Evolutionary conservation across 2,797 vertebrate genomes (phyloP).

Genomic region (Glyptemys insculpta): DNA sequence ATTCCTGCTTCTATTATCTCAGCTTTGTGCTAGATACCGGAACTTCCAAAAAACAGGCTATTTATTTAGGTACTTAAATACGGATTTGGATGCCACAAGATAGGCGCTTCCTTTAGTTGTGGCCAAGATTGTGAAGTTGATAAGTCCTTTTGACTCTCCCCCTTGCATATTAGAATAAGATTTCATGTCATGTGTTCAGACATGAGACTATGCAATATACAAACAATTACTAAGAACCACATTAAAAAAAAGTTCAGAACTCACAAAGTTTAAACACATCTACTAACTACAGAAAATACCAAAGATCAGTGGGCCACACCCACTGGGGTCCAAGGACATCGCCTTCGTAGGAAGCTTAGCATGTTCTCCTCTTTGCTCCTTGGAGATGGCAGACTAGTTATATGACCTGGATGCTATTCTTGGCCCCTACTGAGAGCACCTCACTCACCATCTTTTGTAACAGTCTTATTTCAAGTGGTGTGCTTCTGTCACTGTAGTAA

Average conservation of each 20-base stretch:
- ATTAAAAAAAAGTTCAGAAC: background rate
- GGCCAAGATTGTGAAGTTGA: background rate
- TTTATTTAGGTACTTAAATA: background rate
- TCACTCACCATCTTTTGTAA: background rate
- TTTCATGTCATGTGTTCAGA: background rate
- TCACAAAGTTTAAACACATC: background rate
- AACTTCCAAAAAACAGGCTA: background rate
- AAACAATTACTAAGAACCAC: background rate
- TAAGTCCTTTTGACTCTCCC: background rate
- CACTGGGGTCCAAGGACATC: background rate
- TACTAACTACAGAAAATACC: background rate
- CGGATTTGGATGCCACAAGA: background rate
- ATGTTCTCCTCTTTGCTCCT: background rate
- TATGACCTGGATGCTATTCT: background rate
- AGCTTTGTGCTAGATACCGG: background rate
- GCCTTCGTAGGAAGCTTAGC: background rate
- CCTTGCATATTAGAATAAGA: background rate
- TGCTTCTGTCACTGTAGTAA: too few species aligned
- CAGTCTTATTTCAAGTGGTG: background rate
- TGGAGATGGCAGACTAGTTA: background rate
- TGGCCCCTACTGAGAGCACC: background rate
- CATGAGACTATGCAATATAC: too few species aligned
- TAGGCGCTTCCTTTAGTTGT: background rate
- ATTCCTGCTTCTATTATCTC: background rate
- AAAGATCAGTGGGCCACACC: background rate